Evolutionary conservation across 2,113 vertebrate species (phyloP).

Genomic region (Calonectris borealis): DNA sequence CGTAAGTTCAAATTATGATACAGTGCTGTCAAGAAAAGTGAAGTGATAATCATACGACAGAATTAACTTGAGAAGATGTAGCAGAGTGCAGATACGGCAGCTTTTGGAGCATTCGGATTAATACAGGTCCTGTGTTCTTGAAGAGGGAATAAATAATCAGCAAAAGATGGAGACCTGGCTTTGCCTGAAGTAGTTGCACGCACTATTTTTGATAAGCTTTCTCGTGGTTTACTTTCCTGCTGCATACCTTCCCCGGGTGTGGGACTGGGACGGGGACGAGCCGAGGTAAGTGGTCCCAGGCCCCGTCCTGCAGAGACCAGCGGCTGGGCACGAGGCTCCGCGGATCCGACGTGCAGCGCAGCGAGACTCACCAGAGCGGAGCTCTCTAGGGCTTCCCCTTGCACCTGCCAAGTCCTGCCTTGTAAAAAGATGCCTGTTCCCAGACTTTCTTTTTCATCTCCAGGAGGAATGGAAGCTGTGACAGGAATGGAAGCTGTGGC

Average conservation of each 20-base stretch:
- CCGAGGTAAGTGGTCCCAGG: accelerated
- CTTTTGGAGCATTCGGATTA: not conserved
- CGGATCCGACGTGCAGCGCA: accelerated
- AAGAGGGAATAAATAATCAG: not conserved
- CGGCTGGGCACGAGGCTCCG: not conserved
- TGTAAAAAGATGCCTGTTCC: not conserved
- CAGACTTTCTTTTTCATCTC: not conserved
- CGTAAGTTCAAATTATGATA: not conserved
- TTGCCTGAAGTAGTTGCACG: not conserved
- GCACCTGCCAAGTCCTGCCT: not conserved
- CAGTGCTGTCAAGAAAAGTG: not conserved
- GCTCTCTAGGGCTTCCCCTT: not conserved
- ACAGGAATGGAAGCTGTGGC: not conserved
- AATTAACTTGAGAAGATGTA: not conserved
- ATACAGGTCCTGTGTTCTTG: not conserved
- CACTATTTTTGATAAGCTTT: not conserved
- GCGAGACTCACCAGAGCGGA: not conserved
- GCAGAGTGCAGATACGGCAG: not conserved
- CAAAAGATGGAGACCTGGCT: not conserved
- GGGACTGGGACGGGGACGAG: not conserved
- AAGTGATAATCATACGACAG: not conserved
- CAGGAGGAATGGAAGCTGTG: not conserved
- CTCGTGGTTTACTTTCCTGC: accelerated
- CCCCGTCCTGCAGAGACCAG: not conserved
- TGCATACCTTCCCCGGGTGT: accelerated